phyloP scores from a whole-genome alignment of 2,797 vertebrate species.

The Tapirus indicus region DNA sequence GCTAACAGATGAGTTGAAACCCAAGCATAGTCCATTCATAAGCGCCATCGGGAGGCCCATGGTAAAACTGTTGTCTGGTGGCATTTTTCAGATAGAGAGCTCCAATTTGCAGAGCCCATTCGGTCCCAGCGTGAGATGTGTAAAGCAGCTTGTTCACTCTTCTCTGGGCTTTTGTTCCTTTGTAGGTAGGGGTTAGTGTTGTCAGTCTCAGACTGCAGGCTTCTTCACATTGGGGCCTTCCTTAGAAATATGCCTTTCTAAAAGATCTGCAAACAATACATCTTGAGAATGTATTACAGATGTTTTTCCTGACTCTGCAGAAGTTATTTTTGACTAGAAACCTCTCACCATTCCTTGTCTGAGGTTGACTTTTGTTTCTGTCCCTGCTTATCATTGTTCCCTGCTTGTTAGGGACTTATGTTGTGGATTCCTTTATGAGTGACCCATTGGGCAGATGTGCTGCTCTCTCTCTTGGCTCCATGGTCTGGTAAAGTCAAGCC shows the following conservation, averaged over 20 bases:
- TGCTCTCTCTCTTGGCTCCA: not conserved
- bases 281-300: not conserved
- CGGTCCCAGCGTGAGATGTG: not conserved
- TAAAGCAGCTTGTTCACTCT: not conserved
- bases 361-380: conserved; percentile 26
- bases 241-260: not conserved
- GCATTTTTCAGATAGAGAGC: conserved; percentile 7
- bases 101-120: not conserved
- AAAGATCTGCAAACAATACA: not conserved
- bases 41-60: not conserved
- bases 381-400: not conserved
- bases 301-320: not conserved
- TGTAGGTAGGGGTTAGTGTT: not conserved
- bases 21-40: not conserved
- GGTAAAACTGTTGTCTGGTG: not conserved
- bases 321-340: conserved; percentile 44
- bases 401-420: not conserved
- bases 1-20: not conserved
- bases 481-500: not conserved
- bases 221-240: not conserved
- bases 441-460: not conserved
- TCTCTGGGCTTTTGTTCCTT: not conserved
- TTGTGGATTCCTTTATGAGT: not conserved
- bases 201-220: not conserved
- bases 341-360: not conserved